Evolutionary conservation across 2,797 vertebrate species (phyloP).

Genomic region (Podarcis lilfordi): DNA sequence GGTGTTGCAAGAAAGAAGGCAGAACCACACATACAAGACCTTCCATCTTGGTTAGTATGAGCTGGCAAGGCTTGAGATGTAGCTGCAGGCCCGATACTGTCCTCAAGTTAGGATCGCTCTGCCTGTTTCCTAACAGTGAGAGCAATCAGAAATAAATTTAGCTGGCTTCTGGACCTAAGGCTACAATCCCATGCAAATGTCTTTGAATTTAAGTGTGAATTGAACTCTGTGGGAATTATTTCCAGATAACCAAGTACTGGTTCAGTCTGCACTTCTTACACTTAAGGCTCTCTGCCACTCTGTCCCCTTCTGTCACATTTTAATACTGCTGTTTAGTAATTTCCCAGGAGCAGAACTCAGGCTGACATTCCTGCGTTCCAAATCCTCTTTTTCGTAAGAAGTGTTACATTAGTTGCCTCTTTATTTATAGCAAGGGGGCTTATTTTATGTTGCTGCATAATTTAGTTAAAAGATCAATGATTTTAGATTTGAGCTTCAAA

Average conservation of each 20-base stretch:
- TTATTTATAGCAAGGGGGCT: background rate
- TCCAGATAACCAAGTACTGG: background rate
- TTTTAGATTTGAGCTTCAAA: background rate
- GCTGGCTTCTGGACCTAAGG: background rate
- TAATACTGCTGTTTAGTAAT: background rate
- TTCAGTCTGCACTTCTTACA: background rate
- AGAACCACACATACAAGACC: too few relatives aligned
- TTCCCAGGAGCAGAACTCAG: background rate
- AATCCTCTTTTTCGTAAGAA: background rate
- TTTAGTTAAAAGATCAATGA: constrained; percentile 5
- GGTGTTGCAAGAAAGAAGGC: too few relatives aligned
- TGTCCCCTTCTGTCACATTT: background rate
- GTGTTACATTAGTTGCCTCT: background rate
- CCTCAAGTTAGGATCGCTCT: too few relatives aligned
- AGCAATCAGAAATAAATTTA: background rate
- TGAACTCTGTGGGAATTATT: background rate
- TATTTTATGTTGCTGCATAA: constrained; percentile 4
- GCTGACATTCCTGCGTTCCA: background rate
- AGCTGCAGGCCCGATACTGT: too few relatives aligned
- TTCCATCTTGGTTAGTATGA: too few relatives aligned
- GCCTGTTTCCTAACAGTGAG: too few relatives aligned
- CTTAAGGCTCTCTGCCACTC: background rate
- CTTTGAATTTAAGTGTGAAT: background rate
- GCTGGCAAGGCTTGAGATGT: too few relatives aligned
- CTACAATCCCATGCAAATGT: background rate